Evolutionary conservation across 2,113 vertebrate genomes (phyloP), one percentile per base, ranked within the genome.

Genomic region (Notarius quadriscutis): DNA sequence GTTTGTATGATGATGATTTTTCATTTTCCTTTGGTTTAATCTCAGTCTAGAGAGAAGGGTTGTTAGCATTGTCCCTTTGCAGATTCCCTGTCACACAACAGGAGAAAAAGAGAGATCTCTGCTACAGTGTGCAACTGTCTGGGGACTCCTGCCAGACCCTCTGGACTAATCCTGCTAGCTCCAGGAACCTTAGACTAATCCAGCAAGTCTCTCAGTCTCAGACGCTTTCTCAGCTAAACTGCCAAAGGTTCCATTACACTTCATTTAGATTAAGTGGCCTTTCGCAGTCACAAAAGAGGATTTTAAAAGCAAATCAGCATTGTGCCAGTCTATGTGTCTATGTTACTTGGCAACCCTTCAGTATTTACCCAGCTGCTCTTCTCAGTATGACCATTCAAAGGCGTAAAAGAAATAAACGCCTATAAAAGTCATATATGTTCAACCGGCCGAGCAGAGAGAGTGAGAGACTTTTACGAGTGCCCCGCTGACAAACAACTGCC

Each of bases 181-280:
- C 86, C 88, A 91, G 94, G 91, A 95, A 92, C 92, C 91, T 84
- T 89, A 94, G 86, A 94, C 92, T 94, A 94, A 95, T 95, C 94
- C 92, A 69, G 72, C 85, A 67, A 89, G 93, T 91, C 89, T 91
- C 91, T 87, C 84, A 88, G 90, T 92, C 89, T 87, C 87, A 88
- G 90, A 81, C 83, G 83, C 65, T 87, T 87, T 89, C 85, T 91
- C 81, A 85, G 65, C 92, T 91, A 91, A 79, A 86, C 84, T 88
- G 84, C 89, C 85, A 87, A 34, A 83, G 91, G 87, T 88, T 92
- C 80, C 89, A 85, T 85, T 88, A 91, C 84, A 80, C 88, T 71
- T 91, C 83, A 67, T 85, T 88, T 85, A 88, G 87, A 92, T 93
- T 93, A 81, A 80, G 72, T 55, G 80, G 90, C 87, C 88, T 89